These are phyloP conservation scores for Picathartes gymnocephalus DNA, from an alignment of 2,113 vertebrate species.

Conservation along the genomic window DNA sequence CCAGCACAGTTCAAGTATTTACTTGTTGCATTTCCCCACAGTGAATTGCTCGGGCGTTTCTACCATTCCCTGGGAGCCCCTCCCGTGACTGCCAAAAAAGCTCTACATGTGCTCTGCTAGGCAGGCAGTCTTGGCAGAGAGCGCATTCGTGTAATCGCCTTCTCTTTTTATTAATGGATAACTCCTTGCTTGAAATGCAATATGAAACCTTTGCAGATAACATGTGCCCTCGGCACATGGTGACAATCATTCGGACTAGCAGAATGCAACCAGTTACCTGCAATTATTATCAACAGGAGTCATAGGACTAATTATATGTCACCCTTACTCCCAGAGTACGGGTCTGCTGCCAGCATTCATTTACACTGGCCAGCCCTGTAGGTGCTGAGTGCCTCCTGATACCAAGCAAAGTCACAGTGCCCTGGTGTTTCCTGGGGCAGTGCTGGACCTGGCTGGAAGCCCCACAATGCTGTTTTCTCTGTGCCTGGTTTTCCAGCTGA, in stretches of 20 bases:
- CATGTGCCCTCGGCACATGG: fast-evolving
- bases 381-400: conserved; percentile 36
- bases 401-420: not conserved
- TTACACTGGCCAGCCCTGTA: not conserved
- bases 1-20: conserved; percentile 54
- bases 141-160: not conserved
- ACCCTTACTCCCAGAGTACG: not conserved
- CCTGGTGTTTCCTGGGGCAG: not conserved
- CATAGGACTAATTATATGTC: not conserved
- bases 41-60: conserved; percentile 1
- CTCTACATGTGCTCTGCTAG: not conserved
- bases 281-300: not conserved
- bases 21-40: conserved; percentile 18
- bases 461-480: not conserved
- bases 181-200: not conserved
- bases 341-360: not conserved
- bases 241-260: not conserved
- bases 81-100: not conserved
- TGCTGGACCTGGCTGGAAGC: not conserved
- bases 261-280: conserved; percentile 14
- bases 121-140: not conserved
- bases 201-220: not conserved
- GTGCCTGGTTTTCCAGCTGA: not conserved
- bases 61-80: not conserved
- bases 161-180: conserved; percentile 20